Conservation (phyloP, 2,797 vertebrate species). For the Emys orbicularis region DNA sequence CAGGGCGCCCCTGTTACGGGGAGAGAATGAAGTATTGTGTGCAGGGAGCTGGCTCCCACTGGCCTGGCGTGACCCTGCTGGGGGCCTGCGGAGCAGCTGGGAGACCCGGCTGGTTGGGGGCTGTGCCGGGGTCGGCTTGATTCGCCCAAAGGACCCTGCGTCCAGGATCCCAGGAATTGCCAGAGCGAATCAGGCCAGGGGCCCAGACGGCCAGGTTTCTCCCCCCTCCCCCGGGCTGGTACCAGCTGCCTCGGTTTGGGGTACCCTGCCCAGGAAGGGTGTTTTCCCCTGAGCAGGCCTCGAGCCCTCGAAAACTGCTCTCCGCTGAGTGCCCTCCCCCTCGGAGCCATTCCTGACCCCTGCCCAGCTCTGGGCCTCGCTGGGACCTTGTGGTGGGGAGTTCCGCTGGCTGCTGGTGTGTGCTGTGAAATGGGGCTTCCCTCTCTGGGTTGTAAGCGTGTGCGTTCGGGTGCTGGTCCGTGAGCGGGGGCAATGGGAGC, state of each 20-base stretch:
- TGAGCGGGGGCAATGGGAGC: not conserved
- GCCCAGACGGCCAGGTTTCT: too few relatives aligned
- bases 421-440: not conserved
- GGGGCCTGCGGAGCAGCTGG: not conserved
- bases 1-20: too few relatives aligned
- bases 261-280: too few relatives aligned
- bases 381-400: not conserved
- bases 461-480: too few relatives aligned
- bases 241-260: not conserved
- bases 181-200: too few relatives aligned
- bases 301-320: not conserved
- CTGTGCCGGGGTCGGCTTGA: not conserved
- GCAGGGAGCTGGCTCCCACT: constrained; percentile 44
- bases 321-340: not conserved
- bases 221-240: not conserved
- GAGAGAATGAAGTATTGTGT: not conserved
- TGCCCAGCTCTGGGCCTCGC: too few relatives aligned
- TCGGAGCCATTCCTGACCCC: not conserved
- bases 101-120: not conserved
- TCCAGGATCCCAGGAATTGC: too few relatives aligned
- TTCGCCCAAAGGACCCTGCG: not conserved
- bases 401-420: not conserved
- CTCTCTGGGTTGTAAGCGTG: not conserved
- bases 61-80: constrained; percentile 21
- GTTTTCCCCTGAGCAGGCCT: too few relatives aligned